Evolutionary conservation across 2,888 invertebrate genomes (phyloP), one percentile per base, ranked within the genome.

Genomic region (Hydriomena furcata): DNA sequence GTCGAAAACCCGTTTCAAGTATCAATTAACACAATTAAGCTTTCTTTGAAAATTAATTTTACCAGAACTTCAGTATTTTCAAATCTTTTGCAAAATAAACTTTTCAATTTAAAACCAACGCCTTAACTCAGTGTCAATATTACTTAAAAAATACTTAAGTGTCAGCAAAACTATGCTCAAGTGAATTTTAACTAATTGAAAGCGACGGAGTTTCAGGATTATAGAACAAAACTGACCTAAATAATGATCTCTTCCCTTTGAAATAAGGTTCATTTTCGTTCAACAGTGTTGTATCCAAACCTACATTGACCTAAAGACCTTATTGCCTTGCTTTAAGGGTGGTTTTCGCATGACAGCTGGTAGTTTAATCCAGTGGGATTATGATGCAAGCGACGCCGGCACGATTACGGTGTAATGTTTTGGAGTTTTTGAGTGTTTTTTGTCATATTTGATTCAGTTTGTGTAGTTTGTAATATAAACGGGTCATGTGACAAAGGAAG

Each of bases 341-440:
- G 4, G 10, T 23, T 36, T 48, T 48, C 5, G 7, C 2, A 7
- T 41, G 41, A 12, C 13, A 30, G 5, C 12, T 10, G n/a, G 20
- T 17, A 48, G 48, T 63, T 68, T 63, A 65, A 48, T 48, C 48
- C 35, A 5, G 5, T 11, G 23, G 41, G 48, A 48, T 41, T 7
- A 36, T 10, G 25, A 35, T 41, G 47, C 40, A 47, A 41, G 48
- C 24, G 48, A 41, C n/a, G n/a, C n/a, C n/a, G 48, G 41, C 17
- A 41, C 30, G 28, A 48, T 21, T 41, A 41, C 30, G 11, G 41
- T 48, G 35, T 48, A 48, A 48, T 36, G 32, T 41, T 48, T 30
- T 24, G 11, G 24, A 35, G 32, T 28, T 41, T 43, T 27, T 41
- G 34, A 47, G 23, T 32, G 40, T 34, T 35, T 40, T 47, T 44